These are phyloP conservation scores for Betta splendens DNA, from an alignment of 2,797 vertebrate species.

Conservation along the genomic window DNA sequence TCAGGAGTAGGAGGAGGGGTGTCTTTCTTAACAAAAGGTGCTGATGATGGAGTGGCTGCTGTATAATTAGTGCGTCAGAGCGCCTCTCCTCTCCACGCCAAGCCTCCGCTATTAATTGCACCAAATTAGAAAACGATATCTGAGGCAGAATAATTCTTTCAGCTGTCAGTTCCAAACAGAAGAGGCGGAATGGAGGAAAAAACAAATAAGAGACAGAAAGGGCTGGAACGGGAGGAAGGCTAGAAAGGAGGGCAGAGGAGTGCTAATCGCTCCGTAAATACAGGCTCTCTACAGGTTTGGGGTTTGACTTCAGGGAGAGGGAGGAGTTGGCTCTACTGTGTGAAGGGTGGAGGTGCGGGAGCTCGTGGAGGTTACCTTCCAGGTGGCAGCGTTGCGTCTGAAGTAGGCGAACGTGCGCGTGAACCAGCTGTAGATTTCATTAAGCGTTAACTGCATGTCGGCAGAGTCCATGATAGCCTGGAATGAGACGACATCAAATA, in stretches of 20 bases:
- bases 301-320: slow-evolving; percentile 47
- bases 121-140: slow-evolving; percentile 99
- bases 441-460: slow-evolving; percentile 99
- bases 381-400: slow-evolving; percentile 98
- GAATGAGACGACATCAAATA: slow-evolving; percentile 95
- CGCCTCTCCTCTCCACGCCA: slow-evolving; percentile 86
- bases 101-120: slow-evolving; percentile 98
- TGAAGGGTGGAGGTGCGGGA: slow-evolving; percentile 29
- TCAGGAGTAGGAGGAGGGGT: slow-evolving; percentile 87
- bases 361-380: slow-evolving; percentile 87
- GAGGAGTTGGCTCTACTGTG: slow-evolving; percentile 39
- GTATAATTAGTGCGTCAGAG: slow-evolving; percentile 99
- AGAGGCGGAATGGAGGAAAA: slow-evolving; percentile 53
- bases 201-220: slow-evolving; percentile 76
- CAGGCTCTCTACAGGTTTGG: slow-evolving; percentile 72
- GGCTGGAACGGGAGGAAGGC: slow-evolving; percentile 89
- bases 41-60: slow-evolving; percentile 99
- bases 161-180: slow-evolving; percentile 92
- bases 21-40: slow-evolving; percentile 98
- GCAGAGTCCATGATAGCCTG: slow-evolving; percentile 99
- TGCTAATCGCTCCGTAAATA: slow-evolving; percentile 91
- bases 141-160: slow-evolving; percentile 97
- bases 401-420: slow-evolving; percentile 99
- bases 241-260: slow-evolving; percentile 86
- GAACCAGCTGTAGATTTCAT: slow-evolving; percentile 99